phyloP scores from a whole-genome alignment of 2,113 vertebrate genomes.

The Alosa alosa region DNA sequence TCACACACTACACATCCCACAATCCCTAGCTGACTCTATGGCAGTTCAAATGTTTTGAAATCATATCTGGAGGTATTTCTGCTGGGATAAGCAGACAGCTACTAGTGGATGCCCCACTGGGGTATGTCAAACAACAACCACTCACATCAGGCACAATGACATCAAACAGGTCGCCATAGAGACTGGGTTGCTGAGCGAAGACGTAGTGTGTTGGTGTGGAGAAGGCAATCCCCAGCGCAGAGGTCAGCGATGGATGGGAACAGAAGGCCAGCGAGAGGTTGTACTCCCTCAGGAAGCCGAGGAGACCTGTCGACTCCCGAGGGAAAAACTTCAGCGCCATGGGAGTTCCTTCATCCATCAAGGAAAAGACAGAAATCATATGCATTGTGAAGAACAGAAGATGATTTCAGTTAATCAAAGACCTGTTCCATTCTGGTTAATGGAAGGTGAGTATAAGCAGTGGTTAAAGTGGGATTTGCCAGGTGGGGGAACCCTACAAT shows the following conservation, averaged over 20 bases:
- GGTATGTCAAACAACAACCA: background rate
- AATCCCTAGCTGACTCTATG: background rate
- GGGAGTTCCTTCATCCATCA: constrained; percentile 62
- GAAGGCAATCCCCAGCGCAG: constrained; percentile 76
- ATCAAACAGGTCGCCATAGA: constrained; percentile 80
- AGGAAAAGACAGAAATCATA: background rate
- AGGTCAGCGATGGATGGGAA: constrained; percentile 75
- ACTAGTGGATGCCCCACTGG: background rate
- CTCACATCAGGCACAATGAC: constrained; percentile 72
- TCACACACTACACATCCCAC: background rate
- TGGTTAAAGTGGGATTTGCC: too few species aligned
- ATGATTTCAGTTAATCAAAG: background rate
- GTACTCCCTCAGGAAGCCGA: constrained; percentile 82
- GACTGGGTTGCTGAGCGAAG: constrained; percentile 81
- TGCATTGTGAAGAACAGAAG: background rate
- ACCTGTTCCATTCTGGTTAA: background rate
- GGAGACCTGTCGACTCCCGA: constrained; percentile 64
- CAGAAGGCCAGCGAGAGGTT: constrained; percentile 81
- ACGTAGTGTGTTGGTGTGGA: constrained; percentile 75
- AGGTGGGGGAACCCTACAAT: too few species aligned
- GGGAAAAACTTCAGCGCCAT: constrained; percentile 85
- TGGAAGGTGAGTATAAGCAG: background rate
- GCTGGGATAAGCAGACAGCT: background rate
- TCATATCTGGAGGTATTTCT: background rate
- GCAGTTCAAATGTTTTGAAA: background rate